Evolutionary conservation across 2,888 invertebrate genomes (phyloP).

Genomic region (Agriopis marginaria): DNA sequence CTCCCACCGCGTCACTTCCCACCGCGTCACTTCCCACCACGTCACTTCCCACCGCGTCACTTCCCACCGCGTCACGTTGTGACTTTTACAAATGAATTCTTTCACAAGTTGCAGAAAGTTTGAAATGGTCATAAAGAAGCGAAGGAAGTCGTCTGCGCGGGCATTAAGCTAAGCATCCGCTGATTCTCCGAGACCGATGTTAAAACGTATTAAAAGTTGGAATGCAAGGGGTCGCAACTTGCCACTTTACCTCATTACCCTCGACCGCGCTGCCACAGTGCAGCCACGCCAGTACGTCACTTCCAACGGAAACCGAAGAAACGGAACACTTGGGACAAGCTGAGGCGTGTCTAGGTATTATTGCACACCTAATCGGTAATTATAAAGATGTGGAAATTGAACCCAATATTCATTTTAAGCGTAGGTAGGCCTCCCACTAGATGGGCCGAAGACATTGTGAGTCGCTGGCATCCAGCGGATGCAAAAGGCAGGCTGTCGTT

Average conservation of each 20-base stretch:
- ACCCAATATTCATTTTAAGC: too few species aligned
- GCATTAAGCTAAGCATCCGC: constrained; percentile 2
- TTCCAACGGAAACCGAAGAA: too few species aligned
- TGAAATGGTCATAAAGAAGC: constrained; percentile 17
- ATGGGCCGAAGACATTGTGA: too few species aligned
- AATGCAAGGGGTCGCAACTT: constrained; percentile 14
- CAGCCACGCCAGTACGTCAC: neutral
- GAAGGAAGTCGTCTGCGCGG: constrained; percentile 13
- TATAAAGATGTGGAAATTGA: too few species aligned
- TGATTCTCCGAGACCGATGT: constrained; percentile 3
- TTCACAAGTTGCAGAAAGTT: constrained; percentile 13
- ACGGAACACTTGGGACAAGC: too few species aligned
- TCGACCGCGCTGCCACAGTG: neutral
- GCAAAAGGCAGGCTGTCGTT: too few species aligned
- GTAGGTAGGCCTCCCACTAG: too few species aligned
- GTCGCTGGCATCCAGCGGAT: too few species aligned
- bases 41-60: neutral
- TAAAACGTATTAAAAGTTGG: constrained; percentile 2
- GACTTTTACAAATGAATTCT: constrained; percentile 13
- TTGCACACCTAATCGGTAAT: too few species aligned
- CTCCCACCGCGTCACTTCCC: neutral
- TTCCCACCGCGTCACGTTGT: neutral
- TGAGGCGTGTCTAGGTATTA: too few species aligned
- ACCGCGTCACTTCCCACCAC: neutral
- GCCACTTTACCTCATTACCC: constrained; percentile 25